Conservation (phyloP, 2,113 vertebrate genomes). For the Tyrannus savana region DNA sequence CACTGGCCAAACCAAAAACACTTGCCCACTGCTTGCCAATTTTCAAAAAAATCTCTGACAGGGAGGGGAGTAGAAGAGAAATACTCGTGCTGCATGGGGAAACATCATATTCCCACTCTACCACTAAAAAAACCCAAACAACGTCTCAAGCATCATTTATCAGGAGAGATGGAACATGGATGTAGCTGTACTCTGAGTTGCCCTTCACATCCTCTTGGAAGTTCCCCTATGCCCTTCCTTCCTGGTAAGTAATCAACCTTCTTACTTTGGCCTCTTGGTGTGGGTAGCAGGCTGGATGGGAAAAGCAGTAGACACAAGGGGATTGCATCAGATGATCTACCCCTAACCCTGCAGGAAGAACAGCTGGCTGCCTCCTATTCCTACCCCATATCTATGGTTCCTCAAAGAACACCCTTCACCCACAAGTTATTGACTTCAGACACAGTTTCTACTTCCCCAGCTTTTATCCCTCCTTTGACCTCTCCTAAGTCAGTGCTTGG, state of each 20-base stretch:
- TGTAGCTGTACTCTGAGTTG: neutral
- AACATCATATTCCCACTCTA: neutral
- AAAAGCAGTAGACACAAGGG: neutral
- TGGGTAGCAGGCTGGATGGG: neutral
- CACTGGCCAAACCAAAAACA: neutral
- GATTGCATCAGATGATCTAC: accelerated
- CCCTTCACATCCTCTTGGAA: neutral
- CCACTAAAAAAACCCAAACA: neutral
- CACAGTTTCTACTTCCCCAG: neutral
- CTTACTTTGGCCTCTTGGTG: accelerated
- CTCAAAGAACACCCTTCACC: neutral
- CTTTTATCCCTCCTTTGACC: neutral
- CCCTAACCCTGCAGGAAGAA: neutral
- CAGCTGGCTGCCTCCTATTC: neutral
- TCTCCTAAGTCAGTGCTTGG: neutral
- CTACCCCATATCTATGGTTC: neutral
- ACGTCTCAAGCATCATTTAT: neutral
- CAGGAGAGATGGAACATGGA: neutral
- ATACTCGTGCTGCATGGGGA: neutral
- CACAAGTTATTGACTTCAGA: neutral
- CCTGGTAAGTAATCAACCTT: neutral
- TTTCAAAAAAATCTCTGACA: neutral
- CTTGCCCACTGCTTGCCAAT: neutral
- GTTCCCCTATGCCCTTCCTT: neutral
- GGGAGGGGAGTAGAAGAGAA: neutral